Percentiles rank a stretch among this genome's conserved stretches.
Conservation (phyloP, 2,113 vertebrate genomes). For the Felis chaus region DNA sequence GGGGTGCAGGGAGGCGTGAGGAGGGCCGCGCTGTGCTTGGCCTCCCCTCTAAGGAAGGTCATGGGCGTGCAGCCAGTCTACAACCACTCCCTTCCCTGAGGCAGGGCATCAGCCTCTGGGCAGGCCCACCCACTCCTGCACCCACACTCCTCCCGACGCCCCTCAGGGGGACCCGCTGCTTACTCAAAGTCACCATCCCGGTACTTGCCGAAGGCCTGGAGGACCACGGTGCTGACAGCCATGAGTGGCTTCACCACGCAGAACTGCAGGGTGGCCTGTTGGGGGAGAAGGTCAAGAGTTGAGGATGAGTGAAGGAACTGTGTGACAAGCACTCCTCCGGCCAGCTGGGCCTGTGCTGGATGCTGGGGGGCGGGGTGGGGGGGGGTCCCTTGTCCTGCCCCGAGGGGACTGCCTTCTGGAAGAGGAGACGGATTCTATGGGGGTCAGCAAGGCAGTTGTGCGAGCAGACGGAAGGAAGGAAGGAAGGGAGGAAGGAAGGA, state of each 20-base stretch:
- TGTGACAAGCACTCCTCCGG: neutral
- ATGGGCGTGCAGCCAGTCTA: neutral
- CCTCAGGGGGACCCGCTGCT: slow-evolving; percentile 57
- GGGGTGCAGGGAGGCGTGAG: fast-evolving
- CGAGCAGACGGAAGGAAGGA: neutral
- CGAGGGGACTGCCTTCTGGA: neutral
- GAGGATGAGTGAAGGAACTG: neutral
- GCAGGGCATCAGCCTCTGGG: neutral
- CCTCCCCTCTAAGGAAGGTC: neutral
- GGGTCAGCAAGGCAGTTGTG: fast-evolving
- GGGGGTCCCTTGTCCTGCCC: neutral
- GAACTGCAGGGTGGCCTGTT: slow-evolving; percentile 96
- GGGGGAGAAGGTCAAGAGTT: neutral
- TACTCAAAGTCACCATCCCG: slow-evolving; percentile 98
- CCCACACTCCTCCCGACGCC: neutral
- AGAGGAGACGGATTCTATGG: neutral
- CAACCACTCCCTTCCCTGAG: neutral
- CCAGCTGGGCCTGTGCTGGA: neutral
- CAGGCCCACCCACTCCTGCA: neutral
- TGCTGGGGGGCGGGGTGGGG: fast-evolving
- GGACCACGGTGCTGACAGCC: slow-evolving; percentile 94
- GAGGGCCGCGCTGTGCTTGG: too few species aligned
- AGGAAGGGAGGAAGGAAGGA: neutral
- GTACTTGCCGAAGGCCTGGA: slow-evolving; percentile 96
- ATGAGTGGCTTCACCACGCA: slow-evolving; percentile 97